Evolutionary conservation across 92 coral and sea anemone species (phyloP), one percentile per base, ranked within the genome.

Genomic region (Blastomussa wellsi): DNA sequence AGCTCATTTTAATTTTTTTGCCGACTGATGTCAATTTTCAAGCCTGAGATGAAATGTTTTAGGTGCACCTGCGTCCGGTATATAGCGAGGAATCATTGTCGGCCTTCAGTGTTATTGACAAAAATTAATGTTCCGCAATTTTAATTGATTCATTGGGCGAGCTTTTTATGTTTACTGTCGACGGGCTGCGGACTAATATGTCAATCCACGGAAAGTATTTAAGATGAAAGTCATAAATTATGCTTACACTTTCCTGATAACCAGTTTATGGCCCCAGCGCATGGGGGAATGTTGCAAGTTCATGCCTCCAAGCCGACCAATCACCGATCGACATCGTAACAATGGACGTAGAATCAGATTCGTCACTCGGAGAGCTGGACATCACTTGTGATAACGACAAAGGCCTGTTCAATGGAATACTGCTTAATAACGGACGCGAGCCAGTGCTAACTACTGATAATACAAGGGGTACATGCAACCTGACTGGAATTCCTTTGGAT

Each of bases 301-400:
- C 87, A 14, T 83, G 87, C 74, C 81, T 80, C 9, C 87, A 57
- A 36, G 37, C 91, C 42, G 81, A 67, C 79, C 94, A 91, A 78
- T 88, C 94, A 62, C 94, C 94, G 5, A 52, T 91, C 74, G 74
- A 91, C 77, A 91, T 91, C 47, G 82, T 76, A 22, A 74, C 90
- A 14, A 62, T 76, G 51, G 77, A 78, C 3, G 81, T 89, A 29
- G 74, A 74, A 42, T 82, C 86, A 8, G 94, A 91, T 73, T 36
- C 87, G 5, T 83, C 86, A 3, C 87, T 91, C 7, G 92, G 92
- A 4, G 60, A 74, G 19, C 75, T 91, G 72, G 87, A 82, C 37
- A 69, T 88, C 72, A 72, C 66, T 17, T 81, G 82, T 31, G 90
- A 72, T 67, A 55, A 74, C 39, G 88, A 90, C 22, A 86, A 86